Percentiles rank a stretch among this genome's conserved stretches.
These are phyloP conservation scores for Ia io DNA, from an alignment of 2,113 vertebrate species.

Conservation along the genomic window DNA sequence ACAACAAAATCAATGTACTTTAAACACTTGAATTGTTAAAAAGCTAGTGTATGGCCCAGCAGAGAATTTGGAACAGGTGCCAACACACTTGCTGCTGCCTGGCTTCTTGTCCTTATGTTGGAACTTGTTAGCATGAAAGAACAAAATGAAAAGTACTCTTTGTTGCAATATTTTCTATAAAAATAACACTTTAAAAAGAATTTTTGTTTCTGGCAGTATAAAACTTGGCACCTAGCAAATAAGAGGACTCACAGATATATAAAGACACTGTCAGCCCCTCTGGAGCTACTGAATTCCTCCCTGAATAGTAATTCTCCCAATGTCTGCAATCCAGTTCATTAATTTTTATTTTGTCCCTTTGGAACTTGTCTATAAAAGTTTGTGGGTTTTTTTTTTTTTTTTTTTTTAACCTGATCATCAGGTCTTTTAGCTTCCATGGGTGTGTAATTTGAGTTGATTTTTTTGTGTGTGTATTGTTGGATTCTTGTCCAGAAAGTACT, in stretches of 20 bases:
- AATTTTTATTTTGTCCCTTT: neutral
- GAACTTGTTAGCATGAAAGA: neutral
- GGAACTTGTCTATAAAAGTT: neutral
- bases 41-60: neutral
- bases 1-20: neutral
- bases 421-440: neutral
- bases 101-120: neutral
- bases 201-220: neutral
- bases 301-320: neutral
- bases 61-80: neutral
- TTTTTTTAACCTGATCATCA: neutral
- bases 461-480: neutral
- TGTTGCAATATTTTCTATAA: neutral
- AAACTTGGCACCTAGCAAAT: neutral
- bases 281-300: neutral
- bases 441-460: neutral
- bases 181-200: constrained; percentile 26
- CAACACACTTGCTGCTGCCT: neutral
- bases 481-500: neutral
- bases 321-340: neutral
- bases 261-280: neutral
- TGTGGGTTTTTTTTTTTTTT: too few species aligned
- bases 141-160: constrained; percentile 9
- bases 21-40: neutral
- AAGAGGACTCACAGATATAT: neutral